Conservation (phyloP, 2,113 vertebrate genomes). For the Cryptomyrus ogoouensis region DNA sequence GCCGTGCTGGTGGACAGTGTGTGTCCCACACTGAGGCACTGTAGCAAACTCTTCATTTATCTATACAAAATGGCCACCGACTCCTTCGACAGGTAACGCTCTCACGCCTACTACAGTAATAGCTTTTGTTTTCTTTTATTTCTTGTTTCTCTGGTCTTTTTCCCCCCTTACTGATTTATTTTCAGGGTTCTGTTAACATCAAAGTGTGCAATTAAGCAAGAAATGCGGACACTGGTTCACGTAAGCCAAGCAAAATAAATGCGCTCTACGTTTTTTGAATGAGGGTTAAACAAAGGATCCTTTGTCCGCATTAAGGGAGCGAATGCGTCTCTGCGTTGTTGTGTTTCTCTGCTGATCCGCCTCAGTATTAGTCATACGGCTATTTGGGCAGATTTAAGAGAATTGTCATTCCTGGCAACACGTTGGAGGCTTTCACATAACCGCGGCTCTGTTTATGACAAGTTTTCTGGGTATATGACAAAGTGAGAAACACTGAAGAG, state of each 20-base stretch:
- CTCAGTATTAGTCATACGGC: background rate
- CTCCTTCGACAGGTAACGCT: slow-evolving; percentile 90
- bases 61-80: slow-evolving; percentile 97
- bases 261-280: background rate
- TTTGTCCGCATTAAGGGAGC: background rate
- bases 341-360: background rate
- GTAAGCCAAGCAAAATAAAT: background rate
- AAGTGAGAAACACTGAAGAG: background rate
- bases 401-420: background rate
- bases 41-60: slow-evolving; percentile 96
- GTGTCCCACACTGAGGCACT: slow-evolving; percentile 81
- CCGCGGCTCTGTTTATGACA: background rate
- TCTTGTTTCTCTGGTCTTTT: background rate
- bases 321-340: background rate
- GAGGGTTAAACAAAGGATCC: background rate
- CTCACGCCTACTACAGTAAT: background rate
- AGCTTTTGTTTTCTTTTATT: background rate
- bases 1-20: slow-evolving; percentile 68
- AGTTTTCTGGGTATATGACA: background rate
- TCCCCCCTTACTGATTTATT: background rate
- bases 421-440: background rate
- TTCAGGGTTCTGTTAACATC: background rate
- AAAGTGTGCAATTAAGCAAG: background rate
- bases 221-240: background rate
- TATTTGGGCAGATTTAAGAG: background rate